Evolutionary conservation across 2,113 vertebrate species (phyloP), one percentile per base, ranked within the genome.

Genomic region (Bubo blakistoni): DNA sequence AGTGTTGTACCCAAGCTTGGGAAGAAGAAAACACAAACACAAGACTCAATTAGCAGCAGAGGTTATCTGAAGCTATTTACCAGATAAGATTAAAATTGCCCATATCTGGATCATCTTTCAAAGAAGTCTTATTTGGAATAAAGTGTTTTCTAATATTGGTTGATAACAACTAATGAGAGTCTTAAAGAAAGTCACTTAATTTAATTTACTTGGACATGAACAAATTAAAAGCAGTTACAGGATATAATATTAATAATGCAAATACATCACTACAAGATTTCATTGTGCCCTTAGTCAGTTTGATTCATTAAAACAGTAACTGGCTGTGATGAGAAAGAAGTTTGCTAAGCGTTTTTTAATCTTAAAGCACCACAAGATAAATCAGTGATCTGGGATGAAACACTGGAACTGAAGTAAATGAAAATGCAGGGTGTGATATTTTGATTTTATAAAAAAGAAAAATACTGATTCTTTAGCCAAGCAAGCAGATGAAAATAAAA

Each of bases 171-270:
- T 26, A 67, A 74, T 29, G 16, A 88, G 58, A 66, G 25, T 69
- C 17, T 42, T 63, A 30, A 69, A 82, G 83, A 66, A 69, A 73
- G 59, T 25, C 44, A 72, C 20, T 81, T 70, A n/a, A 92, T 66
- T 82, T 88, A 76, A 94, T 82, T 92, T 76, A 94, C 24, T 66
- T 71, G 74, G 80, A 82, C 51, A 49, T 0, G 21, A 62, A n/a
- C 51, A 93, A 86, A 91, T 79, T 42, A 89, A 86, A 93, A 95
- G 70, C 63, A 81, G 74, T 95, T 78, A 94, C 18, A 46, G 82
- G 80, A 73, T 15, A 74, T 9, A 92, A 55, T 18, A 57, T 46
- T 71, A 71, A 40, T 55, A 91, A 66, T 3, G 42, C 47, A 84
- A 61, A 59, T 63, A 71, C 5, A 26, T 58, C 63, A 51, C 36